Conservation (phyloP, 2,113 vertebrate species). For the Mustela lutreola region DNA sequence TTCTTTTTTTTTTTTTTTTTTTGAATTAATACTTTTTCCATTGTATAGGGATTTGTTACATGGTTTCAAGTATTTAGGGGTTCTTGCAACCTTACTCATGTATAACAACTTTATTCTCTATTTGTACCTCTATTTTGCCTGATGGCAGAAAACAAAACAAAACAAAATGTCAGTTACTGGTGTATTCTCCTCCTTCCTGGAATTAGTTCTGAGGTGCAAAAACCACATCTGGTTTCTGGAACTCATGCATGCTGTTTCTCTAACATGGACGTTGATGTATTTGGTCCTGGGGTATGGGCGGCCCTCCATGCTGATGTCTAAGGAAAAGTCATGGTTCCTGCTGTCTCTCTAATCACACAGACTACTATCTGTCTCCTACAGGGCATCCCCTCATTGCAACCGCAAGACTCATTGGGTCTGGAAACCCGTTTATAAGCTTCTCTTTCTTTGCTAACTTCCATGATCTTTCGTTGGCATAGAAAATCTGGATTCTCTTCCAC, state of each 20-base stretch:
- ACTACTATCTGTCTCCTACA: neutral
- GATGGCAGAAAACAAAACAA: neutral
- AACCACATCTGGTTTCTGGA: neutral
- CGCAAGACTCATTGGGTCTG: neutral
- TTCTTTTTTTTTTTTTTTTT: neutral
- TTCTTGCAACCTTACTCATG: neutral
- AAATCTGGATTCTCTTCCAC: neutral
- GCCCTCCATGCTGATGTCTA: neutral
- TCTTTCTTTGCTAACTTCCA: neutral
- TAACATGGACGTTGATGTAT: neutral
- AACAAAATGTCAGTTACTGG: neutral
- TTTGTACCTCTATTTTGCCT: neutral
- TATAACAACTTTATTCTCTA: neutral
- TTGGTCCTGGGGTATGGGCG: neutral
- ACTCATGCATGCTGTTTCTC: neutral
- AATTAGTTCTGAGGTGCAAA: neutral
- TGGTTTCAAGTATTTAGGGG: neutral
- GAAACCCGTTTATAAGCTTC: neutral
- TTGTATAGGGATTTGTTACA: neutral
- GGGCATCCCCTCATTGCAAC: neutral
- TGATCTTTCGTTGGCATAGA: neutral
- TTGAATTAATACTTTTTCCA: neutral
- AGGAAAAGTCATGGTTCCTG: neutral
- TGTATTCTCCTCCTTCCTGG: neutral
- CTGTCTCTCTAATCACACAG: neutral